Conservation (phyloP, 1,140 invertebrate species). For the Gyrodactylus salaris region DNA sequence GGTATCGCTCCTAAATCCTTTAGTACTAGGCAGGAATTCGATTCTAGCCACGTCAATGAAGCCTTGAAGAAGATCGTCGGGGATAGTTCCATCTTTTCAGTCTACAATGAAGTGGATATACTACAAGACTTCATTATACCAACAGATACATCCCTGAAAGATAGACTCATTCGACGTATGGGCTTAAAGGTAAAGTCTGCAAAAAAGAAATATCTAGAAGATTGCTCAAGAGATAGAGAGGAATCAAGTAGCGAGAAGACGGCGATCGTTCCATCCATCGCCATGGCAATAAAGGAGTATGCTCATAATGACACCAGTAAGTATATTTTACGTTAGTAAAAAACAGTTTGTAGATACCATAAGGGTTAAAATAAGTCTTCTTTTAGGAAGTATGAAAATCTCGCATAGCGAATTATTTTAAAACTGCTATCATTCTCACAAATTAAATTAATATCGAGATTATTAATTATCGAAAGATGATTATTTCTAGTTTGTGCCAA, state of each 20-base stretch:
- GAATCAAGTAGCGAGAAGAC: background rate
- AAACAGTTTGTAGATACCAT: background rate
- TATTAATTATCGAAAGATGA: no score
- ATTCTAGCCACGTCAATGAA: background rate
- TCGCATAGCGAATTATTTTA: no score
- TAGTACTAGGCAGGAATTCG: constrained; percentile 34
- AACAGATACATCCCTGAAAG: background rate
- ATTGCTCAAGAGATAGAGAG: background rate
- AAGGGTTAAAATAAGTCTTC: background rate
- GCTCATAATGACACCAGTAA: background rate
- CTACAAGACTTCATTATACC: constrained; percentile 1
- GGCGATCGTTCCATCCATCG: background rate
- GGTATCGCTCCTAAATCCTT: constrained; percentile 62
- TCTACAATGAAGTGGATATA: background rate
- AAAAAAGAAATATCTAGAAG: background rate
- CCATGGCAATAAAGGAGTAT: background rate
- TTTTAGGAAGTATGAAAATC: no score
- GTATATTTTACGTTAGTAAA: background rate
- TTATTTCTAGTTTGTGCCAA: no score
- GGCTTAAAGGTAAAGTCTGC: background rate
- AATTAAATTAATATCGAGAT: no score
- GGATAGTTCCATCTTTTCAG: background rate
- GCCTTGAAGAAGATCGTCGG: background rate
- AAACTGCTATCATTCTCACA: no score
- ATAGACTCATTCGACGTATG: background rate